Base-by-base conservation (phyloP, 2,797 vertebrate species). In the Heteromormyrus szaboi region DNA sequence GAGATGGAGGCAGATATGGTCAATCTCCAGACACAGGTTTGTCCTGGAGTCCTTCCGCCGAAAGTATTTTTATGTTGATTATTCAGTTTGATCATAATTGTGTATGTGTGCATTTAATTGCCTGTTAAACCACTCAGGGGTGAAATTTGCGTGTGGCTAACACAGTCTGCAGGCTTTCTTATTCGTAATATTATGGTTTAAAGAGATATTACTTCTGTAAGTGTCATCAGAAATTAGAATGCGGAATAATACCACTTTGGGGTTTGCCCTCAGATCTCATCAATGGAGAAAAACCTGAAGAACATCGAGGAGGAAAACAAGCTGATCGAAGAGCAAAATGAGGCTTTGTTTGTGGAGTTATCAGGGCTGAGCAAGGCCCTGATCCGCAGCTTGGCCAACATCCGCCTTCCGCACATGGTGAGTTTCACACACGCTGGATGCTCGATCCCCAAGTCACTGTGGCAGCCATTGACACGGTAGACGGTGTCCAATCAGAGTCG, bases 1-100 rank as follows among this genome's bases (percentile, higher is more conserved):
- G 98, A 99, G 94, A 99, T 99, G 97, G 99, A 99, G 93, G 97
- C 97, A 0, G 98, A 99, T 90, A 98, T 99, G 98, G 97, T 97
- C 90, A 99, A 98, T 92, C 96, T 99, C 83, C 99, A 99, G 94
- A 98, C 98, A 51, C 99, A 99, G 98, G 99, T 99, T 88, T 54
- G 85, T 87, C 17, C 54, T 54, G 5, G 37, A 81, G 41, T 19
- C 59, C 29, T 86, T 88, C 29, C 2, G 9, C 37, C 14, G 22
- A 25, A 22, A 41, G 53, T 14, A 41, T 22, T 46, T 37, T 44
- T 41, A 59, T 81, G 54, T 9, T 4, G 9, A 25, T 14, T 46
- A 59, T 59, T 59, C 17, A 46, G 22, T 29, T 53, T 88, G 44
- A 17, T 48, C n/a, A 48, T 48, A 19, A n/a, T 29, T 53, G 12